Conservation (phyloP, 2,888 invertebrate species). For the Ellobium chinense region DNA sequence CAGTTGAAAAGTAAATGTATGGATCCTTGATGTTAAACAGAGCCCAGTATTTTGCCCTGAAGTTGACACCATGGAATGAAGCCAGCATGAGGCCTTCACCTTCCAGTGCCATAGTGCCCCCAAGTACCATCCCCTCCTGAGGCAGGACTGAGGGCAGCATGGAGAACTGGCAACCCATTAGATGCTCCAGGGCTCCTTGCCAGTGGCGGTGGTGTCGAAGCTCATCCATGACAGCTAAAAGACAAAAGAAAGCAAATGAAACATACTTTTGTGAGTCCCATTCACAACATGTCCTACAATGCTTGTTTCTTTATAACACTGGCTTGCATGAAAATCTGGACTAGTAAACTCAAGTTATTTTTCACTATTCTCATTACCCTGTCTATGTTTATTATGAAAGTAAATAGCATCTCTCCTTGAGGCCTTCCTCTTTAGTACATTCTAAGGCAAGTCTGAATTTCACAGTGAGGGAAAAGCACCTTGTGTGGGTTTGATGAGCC, state of each 20-base stretch:
- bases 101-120: constrained; percentile 86
- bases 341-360: no score
- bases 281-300: no score
- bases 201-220: constrained; percentile 92
- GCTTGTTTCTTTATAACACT: no score
- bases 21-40: constrained; percentile 95
- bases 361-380: no score
- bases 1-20: constrained; percentile 76
- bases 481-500: no score
- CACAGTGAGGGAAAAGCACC: no score
- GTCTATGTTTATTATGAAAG: no score
- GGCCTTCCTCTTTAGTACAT: no score
- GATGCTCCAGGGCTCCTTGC: constrained; percentile 91
- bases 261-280: no score
- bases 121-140: constrained; percentile 87
- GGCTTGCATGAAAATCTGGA: no score
- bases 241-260: neutral
- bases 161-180: constrained; percentile 89
- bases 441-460: no score
- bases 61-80: constrained; percentile 98
- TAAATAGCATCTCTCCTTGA: no score
- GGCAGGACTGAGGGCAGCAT: constrained; percentile 79
- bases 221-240: constrained; percentile 63
- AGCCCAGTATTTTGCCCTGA: constrained; percentile 97
- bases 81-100: constrained; percentile 93